phyloP scores from a whole-genome alignment of 1,140 invertebrate species.

The Pteromalus puparum region DNA sequence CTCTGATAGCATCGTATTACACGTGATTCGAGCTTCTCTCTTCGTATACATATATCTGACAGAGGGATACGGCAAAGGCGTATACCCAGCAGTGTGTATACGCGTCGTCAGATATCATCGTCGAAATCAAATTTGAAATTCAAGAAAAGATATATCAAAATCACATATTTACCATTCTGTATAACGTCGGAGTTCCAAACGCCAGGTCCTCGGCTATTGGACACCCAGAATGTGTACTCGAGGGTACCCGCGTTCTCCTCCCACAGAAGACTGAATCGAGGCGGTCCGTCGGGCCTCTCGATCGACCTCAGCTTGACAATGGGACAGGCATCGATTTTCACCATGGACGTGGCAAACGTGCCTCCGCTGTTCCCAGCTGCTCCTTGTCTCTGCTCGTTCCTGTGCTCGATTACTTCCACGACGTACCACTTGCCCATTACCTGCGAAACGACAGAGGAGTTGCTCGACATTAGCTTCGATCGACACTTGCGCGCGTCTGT shows the following conservation, averaged over 20 bases:
- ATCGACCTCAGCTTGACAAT: constrained; percentile 18
- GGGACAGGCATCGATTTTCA: constrained; percentile 34
- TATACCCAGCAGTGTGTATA: no score
- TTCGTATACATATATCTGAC: no score
- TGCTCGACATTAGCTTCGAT: no score
- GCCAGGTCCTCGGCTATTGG: neutral
- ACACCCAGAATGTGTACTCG: constrained; percentile 46
- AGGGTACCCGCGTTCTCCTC: constrained; percentile 34
- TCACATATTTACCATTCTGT: constrained; percentile 35
- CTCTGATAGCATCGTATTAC: constrained; percentile 6
- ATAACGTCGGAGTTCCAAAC: constrained; percentile 42
- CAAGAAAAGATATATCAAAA: neutral
- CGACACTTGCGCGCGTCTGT: no score
- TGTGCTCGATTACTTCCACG: constrained; percentile 49
- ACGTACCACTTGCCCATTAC: constrained; percentile 52
- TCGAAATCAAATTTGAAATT: no score
- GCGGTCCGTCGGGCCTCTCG: neutral
- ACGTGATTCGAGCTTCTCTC: neutral
- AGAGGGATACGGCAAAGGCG: no score
- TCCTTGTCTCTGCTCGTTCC: neutral
- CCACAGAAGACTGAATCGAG: constrained; percentile 38
- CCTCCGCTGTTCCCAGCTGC: no score
- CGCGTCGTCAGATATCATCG: neutral
- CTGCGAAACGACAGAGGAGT: constrained; percentile 26
- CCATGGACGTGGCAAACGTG: neutral